Evolutionary conservation across 1,140 invertebrate genomes (phyloP).

Genomic region (Harpegnathos saltator): DNA sequence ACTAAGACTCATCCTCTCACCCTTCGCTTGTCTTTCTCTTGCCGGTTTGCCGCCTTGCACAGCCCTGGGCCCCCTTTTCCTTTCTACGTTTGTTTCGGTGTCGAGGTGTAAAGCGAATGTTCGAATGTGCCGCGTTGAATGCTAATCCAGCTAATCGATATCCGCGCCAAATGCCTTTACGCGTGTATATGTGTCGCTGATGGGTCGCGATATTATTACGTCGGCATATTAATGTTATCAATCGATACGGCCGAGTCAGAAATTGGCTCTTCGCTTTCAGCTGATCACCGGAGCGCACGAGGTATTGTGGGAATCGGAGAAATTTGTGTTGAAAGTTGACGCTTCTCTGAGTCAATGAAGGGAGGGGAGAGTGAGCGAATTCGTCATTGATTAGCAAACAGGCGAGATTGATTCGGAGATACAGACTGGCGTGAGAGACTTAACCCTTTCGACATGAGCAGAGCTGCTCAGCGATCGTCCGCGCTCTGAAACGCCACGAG

Average conservation of each 20-base stretch:
- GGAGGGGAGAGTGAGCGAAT: too few species aligned
- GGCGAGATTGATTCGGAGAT: too few species aligned
- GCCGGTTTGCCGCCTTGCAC: not conserved
- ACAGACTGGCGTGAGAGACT: too few species aligned
- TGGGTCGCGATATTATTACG: not conserved
- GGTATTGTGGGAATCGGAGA: too few species aligned
- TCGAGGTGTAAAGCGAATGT: not conserved
- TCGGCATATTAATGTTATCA: not conserved
- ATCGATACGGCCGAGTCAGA: not conserved
- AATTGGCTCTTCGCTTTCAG: not conserved
- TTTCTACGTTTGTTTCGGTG: not conserved
- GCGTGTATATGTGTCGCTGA: not conserved
- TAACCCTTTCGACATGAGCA: too few species aligned
- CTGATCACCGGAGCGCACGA: not conserved
- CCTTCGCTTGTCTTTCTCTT: slow-evolving; percentile 15
- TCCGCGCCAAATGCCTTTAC: not conserved
- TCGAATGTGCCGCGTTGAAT: not conserved
- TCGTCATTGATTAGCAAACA: too few species aligned
- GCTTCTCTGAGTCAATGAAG: too few species aligned
- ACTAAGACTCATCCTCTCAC: not conserved
- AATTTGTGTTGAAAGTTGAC: too few species aligned
- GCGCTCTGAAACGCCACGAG: too few species aligned
- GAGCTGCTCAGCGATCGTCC: too few species aligned
- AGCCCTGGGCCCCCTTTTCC: too few species aligned
- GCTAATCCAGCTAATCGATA: not conserved